Percentiles rank a stretch among this genome's conserved stretches.
These are phyloP conservation scores for Dione vanillae DNA, from an alignment of 2,888 invertebrate species.

Conservation along the genomic window DNA sequence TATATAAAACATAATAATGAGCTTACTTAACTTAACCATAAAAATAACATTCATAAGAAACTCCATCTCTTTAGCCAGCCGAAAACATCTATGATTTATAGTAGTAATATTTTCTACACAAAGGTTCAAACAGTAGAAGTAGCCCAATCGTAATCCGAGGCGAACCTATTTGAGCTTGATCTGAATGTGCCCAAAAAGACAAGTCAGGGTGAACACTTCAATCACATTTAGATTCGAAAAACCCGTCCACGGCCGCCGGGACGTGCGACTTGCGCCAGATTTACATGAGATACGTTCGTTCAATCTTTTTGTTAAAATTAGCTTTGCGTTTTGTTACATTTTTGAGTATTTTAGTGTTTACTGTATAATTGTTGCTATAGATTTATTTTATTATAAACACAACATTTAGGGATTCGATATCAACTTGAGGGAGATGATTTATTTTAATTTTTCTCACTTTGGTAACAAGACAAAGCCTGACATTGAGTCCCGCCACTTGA, in stretches of 20 bases:
- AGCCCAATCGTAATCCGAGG: slow-evolving; percentile 20
- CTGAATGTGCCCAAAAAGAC: slow-evolving; percentile 40
- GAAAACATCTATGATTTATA: slow-evolving; percentile 7
- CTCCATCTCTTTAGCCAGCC: background rate
- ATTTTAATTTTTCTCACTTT: too few relatives aligned
- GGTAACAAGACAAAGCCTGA: too few relatives aligned
- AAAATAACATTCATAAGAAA: background rate
- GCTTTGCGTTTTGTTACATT: slow-evolving; percentile 37
- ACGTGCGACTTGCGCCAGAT: slow-evolving; percentile 41
- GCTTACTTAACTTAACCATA: background rate
- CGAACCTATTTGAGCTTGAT: slow-evolving; percentile 39
- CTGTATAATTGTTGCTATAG: background rate
- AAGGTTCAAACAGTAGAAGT: background rate
- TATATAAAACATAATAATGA: background rate
- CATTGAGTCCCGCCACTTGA: too few relatives aligned
- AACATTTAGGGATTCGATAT: too few relatives aligned
- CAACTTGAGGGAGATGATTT: too few relatives aligned
- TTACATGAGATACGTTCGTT: slow-evolving; percentile 42
- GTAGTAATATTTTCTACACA: slow-evolving; percentile 3
- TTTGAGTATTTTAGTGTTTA: slow-evolving; percentile 11
- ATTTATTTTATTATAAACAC: background rate
- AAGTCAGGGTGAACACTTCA: slow-evolving; percentile 45
- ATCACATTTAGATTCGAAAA: slow-evolving; percentile 49
- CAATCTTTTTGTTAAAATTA: slow-evolving; percentile 45
- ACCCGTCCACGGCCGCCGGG: slow-evolving; percentile 44